A percentile compares a stretch with the other conserved stretches of the same genome.
Conservation (phyloP, 2,888 invertebrate genomes). For the Athalia rosae region DNA sequence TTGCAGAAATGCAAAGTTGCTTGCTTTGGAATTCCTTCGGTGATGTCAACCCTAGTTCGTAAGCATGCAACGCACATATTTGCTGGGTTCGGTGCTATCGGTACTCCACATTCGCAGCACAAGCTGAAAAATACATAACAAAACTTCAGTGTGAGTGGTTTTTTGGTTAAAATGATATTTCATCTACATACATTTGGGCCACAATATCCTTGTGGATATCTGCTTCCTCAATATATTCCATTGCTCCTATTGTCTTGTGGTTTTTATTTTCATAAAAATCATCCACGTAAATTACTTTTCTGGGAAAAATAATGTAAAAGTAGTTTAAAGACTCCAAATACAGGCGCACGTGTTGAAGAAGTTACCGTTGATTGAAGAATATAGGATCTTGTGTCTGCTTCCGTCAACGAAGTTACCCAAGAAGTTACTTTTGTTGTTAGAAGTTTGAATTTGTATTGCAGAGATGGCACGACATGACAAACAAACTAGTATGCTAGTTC, state of each 20-base stretch:
- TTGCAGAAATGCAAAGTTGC: slow-evolving; percentile 92
- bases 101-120: slow-evolving; percentile 95
- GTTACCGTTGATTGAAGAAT: too few relatives aligned
- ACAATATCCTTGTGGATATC: background rate
- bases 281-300: too few relatives aligned
- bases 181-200: slow-evolving; percentile 13
- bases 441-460: too few relatives aligned
- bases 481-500: too few relatives aligned
- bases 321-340: too few relatives aligned
- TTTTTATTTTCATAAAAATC: too few relatives aligned
- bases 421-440: too few relatives aligned
- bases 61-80: slow-evolving; percentile 98
- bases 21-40: slow-evolving; percentile 97
- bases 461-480: too few relatives aligned
- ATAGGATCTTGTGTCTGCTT: too few relatives aligned
- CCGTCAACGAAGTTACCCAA: too few relatives aligned
- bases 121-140: slow-evolving; percentile 75
- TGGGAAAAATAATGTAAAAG: too few relatives aligned
- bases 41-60: slow-evolving; percentile 93
- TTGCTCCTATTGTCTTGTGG: background rate
- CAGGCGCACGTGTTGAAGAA: too few relatives aligned
- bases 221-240: slow-evolving; percentile 27
- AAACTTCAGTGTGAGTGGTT: background rate
- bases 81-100: slow-evolving; percentile 95
- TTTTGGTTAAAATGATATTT: slow-evolving; percentile 32